Evolutionary conservation across 2,888 invertebrate genomes (phyloP), one percentile per base, ranked within the genome.

Genomic region (Eugnorisma glareosa): DNA sequence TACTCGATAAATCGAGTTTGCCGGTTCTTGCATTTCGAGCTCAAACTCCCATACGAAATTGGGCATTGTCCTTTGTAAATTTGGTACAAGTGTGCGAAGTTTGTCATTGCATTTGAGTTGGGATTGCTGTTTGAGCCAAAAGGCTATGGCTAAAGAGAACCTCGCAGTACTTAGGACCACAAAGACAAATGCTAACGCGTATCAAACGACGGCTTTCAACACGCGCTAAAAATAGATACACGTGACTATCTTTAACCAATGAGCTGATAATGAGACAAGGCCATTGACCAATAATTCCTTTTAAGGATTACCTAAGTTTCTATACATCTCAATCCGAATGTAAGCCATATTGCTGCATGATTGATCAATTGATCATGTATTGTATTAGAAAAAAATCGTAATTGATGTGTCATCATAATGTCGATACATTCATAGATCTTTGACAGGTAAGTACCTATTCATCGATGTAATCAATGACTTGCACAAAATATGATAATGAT

Each of bases 391-490:
- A 73, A 73, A 63, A 28, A 72, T 5, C 2, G 11, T 24, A 48
- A 28, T 37, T 70, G 24, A 31, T 37, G 24, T 73, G 37, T 73
- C 24, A 48, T 24, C 37, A 48, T 28, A 73, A 28, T 28, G 15
- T 0, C 1, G 21, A 35, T 45, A 66, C 5, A 43, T 13, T 35
- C 13, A 6, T 40, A 43, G 64, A 64, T 64, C 8, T 64, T 40
- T 40, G 40, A 64, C n/a, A 64, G n/a, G 64, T 18, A 57, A 57
- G 28, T 57, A 54, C 31, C 2, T 67, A 48, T 35, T 40, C 10
- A 77, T 75, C 35, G 67, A 54, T n/a, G 6, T 28, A 57, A 67
- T 37, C n/a, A 80, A 45, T 80, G 45, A 80, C 54, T 78, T 64
- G 77, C 63, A 54, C 7, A 73, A 54, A 80, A 63, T 63, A 1